A percentile compares a stretch with the other conserved stretches of the same genome.
These are phyloP conservation scores for Diachasma alloeum DNA, from an alignment of 1,140 invertebrate species.

Conservation along the genomic window DNA sequence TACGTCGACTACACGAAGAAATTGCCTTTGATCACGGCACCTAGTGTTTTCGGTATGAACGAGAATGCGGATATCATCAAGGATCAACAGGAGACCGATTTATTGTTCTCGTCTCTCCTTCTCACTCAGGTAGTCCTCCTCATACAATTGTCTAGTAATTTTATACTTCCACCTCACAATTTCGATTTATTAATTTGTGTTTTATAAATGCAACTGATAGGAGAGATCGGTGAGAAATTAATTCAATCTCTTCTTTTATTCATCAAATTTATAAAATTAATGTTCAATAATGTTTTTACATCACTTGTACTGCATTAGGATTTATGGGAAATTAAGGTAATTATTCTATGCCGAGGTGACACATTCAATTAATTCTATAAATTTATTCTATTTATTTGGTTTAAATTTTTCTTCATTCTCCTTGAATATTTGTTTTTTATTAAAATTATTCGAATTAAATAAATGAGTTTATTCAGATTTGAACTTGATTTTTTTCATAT, in stretches of 20 bases:
- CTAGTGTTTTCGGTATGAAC: constrained; percentile 92
- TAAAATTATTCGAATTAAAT: no score
- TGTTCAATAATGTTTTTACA: constrained; percentile 16
- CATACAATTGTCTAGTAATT: background rate
- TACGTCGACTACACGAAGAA: constrained; percentile 81
- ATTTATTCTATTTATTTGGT: no score
- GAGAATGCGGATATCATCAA: constrained; percentile 94
- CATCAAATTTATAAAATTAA: background rate
- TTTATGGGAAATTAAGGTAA: constrained; percentile 53
- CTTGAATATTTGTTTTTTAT: no score
- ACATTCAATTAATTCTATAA: background rate
- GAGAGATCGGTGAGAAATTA: background rate
- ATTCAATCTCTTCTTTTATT: constrained; percentile 3
- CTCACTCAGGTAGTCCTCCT: constrained; percentile 78
- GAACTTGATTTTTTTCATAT: no score
- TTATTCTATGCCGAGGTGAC: background rate
- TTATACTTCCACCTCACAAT: background rate
- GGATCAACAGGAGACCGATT: constrained; percentile 87
- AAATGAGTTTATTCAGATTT: no score
- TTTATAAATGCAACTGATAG: constrained; percentile 1
- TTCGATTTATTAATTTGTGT: background rate
- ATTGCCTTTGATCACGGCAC: constrained; percentile 81
- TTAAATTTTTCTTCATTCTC: no score
- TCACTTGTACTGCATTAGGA: constrained; percentile 44
- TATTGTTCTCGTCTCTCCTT: constrained; percentile 81